Evolutionary conservation across 2,113 vertebrate species (phyloP).

Genomic region (Hiodon alosoides): DNA sequence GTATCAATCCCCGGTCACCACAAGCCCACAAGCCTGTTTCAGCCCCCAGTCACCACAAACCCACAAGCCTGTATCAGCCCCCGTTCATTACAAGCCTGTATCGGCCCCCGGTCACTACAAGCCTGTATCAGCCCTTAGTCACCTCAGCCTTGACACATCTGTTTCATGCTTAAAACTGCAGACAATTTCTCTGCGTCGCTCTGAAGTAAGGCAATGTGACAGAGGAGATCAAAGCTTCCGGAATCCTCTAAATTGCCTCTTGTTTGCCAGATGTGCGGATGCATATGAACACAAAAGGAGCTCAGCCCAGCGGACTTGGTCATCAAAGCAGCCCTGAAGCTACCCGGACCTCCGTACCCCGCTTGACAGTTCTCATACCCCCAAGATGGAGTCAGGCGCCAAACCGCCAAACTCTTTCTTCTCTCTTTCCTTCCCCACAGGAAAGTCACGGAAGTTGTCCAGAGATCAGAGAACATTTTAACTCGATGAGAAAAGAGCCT

Average conservation of each 20-base stretch:
- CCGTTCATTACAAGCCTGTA: too few species aligned
- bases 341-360: not conserved
- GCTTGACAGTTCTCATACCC: not conserved
- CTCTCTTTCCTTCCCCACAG: constrained; percentile 6
- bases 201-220: constrained; percentile 56
- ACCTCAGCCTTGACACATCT: too few species aligned
- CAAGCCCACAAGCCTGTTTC: too few species aligned
- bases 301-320: not conserved
- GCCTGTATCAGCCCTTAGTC: too few species aligned
- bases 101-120: too few species aligned
- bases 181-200: constrained; percentile 52
- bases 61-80: too few species aligned
- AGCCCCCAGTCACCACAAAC: too few species aligned
- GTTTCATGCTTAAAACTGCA: not conserved
- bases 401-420: not conserved
- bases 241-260: constrained; percentile 11
- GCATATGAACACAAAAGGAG: constrained; percentile 16
- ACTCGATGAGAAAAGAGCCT: not conserved
- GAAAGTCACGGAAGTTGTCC: constrained; percentile 9
- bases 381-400: not conserved
- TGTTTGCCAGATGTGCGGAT: not conserved
- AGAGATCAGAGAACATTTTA: constrained; percentile 20
- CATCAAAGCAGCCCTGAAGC: constrained; percentile 8
- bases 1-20: too few species aligned
- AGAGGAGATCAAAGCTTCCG: constrained; percentile 45